These are phyloP conservation scores for Apis dorsata DNA, from an alignment of 1,140 invertebrate genomes.

Conservation along the genomic window DNA sequence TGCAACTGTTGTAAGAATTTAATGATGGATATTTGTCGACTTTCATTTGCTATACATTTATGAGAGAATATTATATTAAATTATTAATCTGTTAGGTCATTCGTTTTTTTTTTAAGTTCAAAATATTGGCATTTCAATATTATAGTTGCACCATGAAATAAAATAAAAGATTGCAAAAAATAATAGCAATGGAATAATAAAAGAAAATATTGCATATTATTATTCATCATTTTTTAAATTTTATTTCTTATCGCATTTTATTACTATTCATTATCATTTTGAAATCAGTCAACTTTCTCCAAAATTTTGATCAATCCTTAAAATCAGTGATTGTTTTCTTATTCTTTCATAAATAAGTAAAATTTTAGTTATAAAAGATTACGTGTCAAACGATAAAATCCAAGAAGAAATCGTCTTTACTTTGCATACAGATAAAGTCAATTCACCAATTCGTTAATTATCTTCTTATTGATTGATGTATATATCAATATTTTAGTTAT, in stretches of 20 bases:
- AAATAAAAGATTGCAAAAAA: no score
- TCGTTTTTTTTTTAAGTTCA: no score
- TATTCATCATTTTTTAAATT: no score
- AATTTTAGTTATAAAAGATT: not conserved
- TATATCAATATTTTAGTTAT: not conserved
- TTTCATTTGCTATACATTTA: not conserved
- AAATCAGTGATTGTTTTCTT: not conserved
- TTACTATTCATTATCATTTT: no score
- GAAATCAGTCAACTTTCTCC: not conserved
- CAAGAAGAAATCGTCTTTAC: not conserved
- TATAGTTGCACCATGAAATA: no score
- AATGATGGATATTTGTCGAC: not conserved
- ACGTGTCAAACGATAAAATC: not conserved
- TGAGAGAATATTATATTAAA: no score
- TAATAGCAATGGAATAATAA: no score
- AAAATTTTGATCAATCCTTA: no score
- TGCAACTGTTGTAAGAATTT: not conserved
- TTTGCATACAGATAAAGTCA: constrained; percentile 7
- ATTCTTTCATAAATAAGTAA: not conserved
- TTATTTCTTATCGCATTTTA: no score
- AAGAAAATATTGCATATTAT: no score
- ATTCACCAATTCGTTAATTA: constrained; percentile 14
- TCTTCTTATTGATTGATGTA: not conserved
- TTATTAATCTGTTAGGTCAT: no score
- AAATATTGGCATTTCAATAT: no score